These are phyloP conservation scores for Chironomus striatipennis DNA, from an alignment of 1,140 invertebrate species.

Conservation along the genomic window DNA sequence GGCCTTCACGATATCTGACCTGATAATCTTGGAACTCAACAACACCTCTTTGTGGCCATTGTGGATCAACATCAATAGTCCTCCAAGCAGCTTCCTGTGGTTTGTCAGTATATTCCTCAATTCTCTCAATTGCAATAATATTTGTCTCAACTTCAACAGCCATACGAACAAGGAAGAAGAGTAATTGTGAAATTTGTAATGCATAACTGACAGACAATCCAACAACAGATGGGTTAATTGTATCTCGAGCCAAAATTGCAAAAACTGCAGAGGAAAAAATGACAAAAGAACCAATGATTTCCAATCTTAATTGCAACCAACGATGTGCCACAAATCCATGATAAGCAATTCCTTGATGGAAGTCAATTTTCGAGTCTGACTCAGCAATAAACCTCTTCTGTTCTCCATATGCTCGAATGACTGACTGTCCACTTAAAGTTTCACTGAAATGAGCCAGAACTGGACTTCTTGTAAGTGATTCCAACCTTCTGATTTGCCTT, in stretches of 20 bases:
- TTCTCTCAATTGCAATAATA: slow-evolving; percentile 24
- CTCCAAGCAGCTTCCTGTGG: slow-evolving; percentile 16
- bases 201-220: slow-evolving; percentile 25
- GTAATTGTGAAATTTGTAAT: background rate
- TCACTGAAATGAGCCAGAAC: slow-evolving; percentile 62
- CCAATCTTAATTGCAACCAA: slow-evolving; percentile 49
- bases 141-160: slow-evolving; percentile 22
- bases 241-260: slow-evolving; percentile 42
- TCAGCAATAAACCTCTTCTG: slow-evolving; percentile 24
- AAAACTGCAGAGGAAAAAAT: slow-evolving; percentile 47
- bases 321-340: slow-evolving; percentile 29
- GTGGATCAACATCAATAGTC: background rate
- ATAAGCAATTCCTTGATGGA: slow-evolving; percentile 25
- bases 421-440: slow-evolving; percentile 39
- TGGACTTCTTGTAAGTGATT: slow-evolving; percentile 55
- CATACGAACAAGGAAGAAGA: background rate
- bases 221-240: slow-evolving; percentile 5
- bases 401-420: background rate
- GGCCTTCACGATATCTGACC: slow-evolving; percentile 24
- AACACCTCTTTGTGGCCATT: slow-evolving; percentile 24
- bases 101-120: slow-evolving; percentile 23
- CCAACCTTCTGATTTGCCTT: slow-evolving; percentile 58
- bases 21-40: slow-evolving; percentile 1
- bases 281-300: slow-evolving; percentile 46
- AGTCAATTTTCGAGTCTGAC: slow-evolving; percentile 24